phyloP scores from a whole-genome alignment of 2,888 invertebrate species.

The Chelonus formosanus region DNA sequence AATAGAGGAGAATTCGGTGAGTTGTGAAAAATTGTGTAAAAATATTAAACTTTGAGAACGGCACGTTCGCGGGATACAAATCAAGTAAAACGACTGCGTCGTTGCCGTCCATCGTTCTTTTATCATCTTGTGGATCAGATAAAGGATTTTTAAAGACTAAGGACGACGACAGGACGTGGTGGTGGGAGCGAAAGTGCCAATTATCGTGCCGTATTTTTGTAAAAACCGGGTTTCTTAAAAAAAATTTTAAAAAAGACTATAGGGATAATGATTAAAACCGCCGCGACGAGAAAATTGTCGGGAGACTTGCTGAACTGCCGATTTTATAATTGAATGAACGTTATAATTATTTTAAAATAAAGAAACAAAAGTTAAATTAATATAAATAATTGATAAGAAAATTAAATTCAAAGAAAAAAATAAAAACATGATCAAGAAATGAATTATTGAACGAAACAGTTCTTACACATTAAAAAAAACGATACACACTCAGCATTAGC shows the following conservation, averaged over 20 bases:
- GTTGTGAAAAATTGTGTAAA: conserved; percentile 19
- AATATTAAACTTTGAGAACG: conserved; percentile 24
- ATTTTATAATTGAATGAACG: conserved; percentile 57
- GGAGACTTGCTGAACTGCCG: conserved; percentile 59
- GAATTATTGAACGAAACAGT: conserved; percentile 30
- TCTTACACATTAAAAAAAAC: neutral
- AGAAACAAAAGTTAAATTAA: conserved; percentile 31
- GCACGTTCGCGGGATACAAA: conserved; percentile 28
- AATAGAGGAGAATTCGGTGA: conserved; percentile 9
- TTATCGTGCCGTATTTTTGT: conserved; percentile 63
- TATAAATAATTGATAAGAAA: conserved; percentile 26
- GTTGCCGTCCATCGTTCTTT: conserved; percentile 26
- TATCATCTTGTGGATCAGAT: conserved; percentile 7
- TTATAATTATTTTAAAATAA: conserved; percentile 33
- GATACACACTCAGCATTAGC: conserved; percentile 3
- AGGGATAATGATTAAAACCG: conserved; percentile 25
- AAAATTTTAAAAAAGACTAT: conserved; percentile 47
- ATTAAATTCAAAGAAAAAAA: conserved; percentile 27
- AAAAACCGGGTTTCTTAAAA: conserved; percentile 64
- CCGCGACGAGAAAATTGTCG: conserved; percentile 27
- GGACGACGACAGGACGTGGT: conserved; percentile 22
- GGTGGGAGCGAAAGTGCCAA: conserved; percentile 58
- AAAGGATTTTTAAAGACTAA: conserved; percentile 36
- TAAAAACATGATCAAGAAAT: conserved; percentile 27
- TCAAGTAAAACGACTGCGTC: conserved; percentile 26